phyloP scores from a whole-genome alignment of 64 coral and sea anemone species.

The Montipora cactus region DNA sequence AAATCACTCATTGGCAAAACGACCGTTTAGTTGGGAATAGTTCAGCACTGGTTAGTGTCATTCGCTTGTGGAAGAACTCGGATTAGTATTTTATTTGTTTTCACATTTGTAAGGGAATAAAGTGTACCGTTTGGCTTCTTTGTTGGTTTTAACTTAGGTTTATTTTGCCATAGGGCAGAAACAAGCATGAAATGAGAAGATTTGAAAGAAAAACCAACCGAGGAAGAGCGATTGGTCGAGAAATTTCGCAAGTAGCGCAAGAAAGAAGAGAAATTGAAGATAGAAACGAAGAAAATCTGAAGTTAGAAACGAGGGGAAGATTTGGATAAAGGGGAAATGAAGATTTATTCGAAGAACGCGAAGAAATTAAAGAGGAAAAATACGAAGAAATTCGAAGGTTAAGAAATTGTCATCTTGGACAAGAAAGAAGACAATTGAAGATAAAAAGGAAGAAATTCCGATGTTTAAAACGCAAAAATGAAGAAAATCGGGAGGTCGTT shows the following conservation, averaged over 20 bases:
- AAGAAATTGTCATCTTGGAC: neutral
- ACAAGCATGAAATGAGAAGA: slow-evolving; percentile 44
- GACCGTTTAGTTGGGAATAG: too few relatives aligned
- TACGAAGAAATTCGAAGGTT: slow-evolving; percentile 9
- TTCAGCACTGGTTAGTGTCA: too few relatives aligned
- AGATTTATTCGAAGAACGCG: slow-evolving; percentile 25
- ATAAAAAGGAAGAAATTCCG: neutral
- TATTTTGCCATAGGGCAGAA: slow-evolving; percentile 53
- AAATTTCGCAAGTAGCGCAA: slow-evolving; percentile 49
- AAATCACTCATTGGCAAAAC: too few relatives aligned
- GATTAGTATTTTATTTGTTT: slow-evolving; percentile 16
- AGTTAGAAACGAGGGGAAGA: slow-evolving; percentile 10
- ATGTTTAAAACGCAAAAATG: neutral
- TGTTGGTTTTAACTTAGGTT: slow-evolving; percentile 46
- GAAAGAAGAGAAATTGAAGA: slow-evolving; percentile 38
- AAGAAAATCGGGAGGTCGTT: neutral
- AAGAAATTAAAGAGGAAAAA: neutral
- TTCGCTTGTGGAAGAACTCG: too few relatives aligned
- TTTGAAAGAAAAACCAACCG: slow-evolving; percentile 38
- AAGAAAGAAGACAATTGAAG: neutral
- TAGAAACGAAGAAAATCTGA: slow-evolving; percentile 9
- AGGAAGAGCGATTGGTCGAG: slow-evolving; percentile 21
- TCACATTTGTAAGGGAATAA: slow-evolving; percentile 41
- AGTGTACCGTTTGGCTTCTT: slow-evolving; percentile 19
- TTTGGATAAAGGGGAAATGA: slow-evolving; percentile 4